Evolutionary conservation across 2,888 invertebrate genomes (phyloP).

Genomic region (Agrotis ipsilon): DNA sequence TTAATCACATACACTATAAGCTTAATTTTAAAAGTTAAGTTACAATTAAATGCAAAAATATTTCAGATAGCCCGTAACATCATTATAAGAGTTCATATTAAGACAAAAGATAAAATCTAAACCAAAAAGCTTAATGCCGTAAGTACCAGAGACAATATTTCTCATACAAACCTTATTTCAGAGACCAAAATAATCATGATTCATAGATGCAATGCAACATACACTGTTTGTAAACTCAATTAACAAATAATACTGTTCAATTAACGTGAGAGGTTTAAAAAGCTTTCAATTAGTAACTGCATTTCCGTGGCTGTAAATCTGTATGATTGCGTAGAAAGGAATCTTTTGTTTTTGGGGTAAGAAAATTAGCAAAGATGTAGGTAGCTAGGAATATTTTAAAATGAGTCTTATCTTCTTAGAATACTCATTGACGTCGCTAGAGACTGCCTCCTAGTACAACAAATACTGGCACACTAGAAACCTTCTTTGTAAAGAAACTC

Average conservation of each 20-base stretch:
- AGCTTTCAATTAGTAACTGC: constrained; percentile 28
- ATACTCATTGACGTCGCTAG: too few relatives aligned
- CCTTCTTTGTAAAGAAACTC: too few relatives aligned
- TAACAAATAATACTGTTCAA: constrained; percentile 26
- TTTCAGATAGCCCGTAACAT: background rate
- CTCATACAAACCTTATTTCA: background rate
- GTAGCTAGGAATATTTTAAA: too few relatives aligned
- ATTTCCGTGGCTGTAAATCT: constrained; percentile 1
- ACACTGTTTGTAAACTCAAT: constrained; percentile 19
- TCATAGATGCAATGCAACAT: constrained; percentile 23
- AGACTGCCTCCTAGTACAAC: too few relatives aligned
- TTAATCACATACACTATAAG: background rate
- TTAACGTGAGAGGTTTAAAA: constrained; percentile 29
- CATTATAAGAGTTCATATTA: too few relatives aligned
- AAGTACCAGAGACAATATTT: background rate
- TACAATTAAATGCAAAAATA: background rate
- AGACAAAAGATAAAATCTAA: background rate
- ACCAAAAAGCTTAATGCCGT: background rate
- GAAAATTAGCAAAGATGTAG: too few relatives aligned
- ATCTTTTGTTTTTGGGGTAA: background rate
- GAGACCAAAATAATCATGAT: constrained; percentile 16
- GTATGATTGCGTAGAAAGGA: background rate
- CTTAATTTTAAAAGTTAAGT: too few relatives aligned
- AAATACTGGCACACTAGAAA: too few relatives aligned
- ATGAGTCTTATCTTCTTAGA: too few relatives aligned